Percentiles rank a stretch among this genome's conserved stretches.
Evolutionary conservation across 2,797 vertebrate genomes (phyloP).

Genomic region (Psittacula echo): DNA sequence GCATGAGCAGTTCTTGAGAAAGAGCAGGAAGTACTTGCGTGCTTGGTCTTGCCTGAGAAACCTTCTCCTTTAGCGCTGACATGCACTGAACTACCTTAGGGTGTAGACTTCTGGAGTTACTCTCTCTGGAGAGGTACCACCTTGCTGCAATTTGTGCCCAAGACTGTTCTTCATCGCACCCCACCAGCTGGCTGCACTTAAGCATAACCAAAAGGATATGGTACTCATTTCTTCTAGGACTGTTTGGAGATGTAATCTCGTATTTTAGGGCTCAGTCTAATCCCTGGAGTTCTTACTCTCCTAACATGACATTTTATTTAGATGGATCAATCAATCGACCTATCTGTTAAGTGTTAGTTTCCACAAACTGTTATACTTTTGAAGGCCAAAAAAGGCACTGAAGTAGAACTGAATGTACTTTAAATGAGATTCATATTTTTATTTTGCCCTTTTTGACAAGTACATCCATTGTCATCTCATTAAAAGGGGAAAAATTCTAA

Average conservation of each 20-base stretch:
- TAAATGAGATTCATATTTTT: not conserved
- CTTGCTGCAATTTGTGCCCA: not conserved
- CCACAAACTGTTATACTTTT: not conserved
- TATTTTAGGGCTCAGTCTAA: not conserved
- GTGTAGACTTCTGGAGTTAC: not conserved
- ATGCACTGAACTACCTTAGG: accelerated
- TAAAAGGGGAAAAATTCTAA: not conserved
- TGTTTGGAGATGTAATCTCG: not conserved
- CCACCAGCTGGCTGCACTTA: not conserved
- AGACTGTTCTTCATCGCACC: not conserved
- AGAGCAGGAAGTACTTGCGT: not conserved
- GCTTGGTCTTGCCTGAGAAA: not conserved
- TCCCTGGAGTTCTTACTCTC: not conserved
- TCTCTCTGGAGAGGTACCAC: not conserved
- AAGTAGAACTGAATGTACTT: not conserved
- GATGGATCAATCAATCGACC: not conserved
- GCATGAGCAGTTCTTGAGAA: not conserved
- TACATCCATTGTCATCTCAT: not conserved
- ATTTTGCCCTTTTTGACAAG: constrained; percentile 4
- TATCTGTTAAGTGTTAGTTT: not conserved
- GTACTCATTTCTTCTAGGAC: not conserved
- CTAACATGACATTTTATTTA: not conserved
- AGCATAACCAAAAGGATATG: not conserved
- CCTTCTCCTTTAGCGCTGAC: not conserved
- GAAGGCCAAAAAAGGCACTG: not conserved